Evolutionary conservation across 2,113 vertebrate genomes (phyloP).

Genomic region (Ceratotherium simum): DNA sequence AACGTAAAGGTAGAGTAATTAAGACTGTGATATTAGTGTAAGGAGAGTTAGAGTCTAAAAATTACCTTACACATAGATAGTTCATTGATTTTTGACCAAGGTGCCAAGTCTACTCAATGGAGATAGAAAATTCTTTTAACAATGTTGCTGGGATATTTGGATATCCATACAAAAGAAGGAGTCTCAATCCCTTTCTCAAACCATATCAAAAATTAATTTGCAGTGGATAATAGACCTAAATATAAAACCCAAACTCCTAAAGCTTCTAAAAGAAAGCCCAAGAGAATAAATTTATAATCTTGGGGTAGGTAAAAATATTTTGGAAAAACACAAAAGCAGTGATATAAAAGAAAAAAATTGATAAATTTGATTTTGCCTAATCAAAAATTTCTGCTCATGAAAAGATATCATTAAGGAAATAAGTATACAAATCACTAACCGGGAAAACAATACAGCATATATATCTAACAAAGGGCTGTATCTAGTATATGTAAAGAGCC

Average conservation of each 20-base stretch:
- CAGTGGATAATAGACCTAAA: neutral
- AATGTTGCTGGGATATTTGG: neutral
- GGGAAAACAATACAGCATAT: neutral
- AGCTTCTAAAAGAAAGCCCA: neutral
- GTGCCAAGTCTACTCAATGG: neutral
- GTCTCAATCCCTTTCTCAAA: neutral
- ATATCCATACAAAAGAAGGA: neutral
- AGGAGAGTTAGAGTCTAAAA: neutral
- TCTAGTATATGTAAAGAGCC: neutral
- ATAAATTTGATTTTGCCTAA: neutral
- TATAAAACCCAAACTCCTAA: neutral
- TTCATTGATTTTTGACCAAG: conserved; percentile 21
- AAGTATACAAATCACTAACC: neutral
- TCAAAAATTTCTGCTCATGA: neutral
- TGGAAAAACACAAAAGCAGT: neutral
- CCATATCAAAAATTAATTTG: neutral
- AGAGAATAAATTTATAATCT: neutral
- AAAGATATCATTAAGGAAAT: neutral
- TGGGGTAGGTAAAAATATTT: neutral
- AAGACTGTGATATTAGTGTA: neutral
- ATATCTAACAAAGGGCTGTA: neutral
- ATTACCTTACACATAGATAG: neutral
- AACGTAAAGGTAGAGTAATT: neutral
- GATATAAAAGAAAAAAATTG: neutral
- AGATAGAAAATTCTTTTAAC: neutral